Conservation (phyloP, 2,113 vertebrate genomes). For the Baryphthengus martii region DNA sequence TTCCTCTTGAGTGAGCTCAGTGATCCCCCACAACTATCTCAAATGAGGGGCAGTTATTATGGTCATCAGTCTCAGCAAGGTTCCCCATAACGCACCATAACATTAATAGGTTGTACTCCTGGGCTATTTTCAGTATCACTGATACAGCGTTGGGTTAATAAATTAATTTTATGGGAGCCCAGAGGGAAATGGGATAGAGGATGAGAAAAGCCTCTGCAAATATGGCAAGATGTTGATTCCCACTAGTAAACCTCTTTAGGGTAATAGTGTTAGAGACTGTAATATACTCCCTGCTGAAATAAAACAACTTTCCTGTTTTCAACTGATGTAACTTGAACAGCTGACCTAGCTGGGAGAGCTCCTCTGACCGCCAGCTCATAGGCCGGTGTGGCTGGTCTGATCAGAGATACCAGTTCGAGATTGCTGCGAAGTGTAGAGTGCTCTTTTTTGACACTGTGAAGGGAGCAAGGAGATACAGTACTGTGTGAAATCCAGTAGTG, state of each 20-base stretch:
- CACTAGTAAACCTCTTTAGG: constrained; percentile 14
- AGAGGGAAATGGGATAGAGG: not conserved
- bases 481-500: not conserved
- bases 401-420: not conserved
- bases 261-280: not conserved
- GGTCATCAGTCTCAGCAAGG: not conserved
- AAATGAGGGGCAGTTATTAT: not conserved
- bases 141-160: not conserved
- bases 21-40: not conserved
- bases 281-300: constrained; percentile 25
- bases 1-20: not conserved
- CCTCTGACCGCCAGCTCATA: not conserved
- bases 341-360: not conserved
- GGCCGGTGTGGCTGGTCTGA: not conserved
- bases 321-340: not conserved
- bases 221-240: not conserved
- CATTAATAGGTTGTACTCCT: not conserved
- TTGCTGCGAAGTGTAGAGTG: not conserved
- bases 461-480: not conserved
- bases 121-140: constrained; percentile 4
- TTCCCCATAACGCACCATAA: not conserved
- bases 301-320: not conserved
- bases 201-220: constrained; percentile 23
- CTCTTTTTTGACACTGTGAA: not conserved
- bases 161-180: constrained; percentile 14